These are phyloP conservation scores for Pangasius djambal DNA, from an alignment of 2,797 vertebrate genomes.

Conservation along the genomic window DNA sequence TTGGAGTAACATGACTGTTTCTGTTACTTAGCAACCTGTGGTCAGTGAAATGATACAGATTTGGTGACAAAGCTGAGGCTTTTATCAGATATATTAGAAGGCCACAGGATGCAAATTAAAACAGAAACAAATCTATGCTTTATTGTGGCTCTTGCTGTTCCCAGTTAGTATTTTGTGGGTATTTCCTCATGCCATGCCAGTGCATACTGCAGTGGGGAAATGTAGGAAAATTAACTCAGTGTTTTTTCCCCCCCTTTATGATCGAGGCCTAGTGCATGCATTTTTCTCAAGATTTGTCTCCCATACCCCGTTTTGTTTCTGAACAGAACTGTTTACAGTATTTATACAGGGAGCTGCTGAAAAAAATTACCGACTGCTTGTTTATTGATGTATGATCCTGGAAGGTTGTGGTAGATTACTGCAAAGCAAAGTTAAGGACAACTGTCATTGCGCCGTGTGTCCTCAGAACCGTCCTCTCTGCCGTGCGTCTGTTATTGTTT, in stretches of 20 bases:
- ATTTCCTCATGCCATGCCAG: background rate
- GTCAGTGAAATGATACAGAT: background rate
- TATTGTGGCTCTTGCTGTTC: background rate
- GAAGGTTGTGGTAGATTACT: background rate
- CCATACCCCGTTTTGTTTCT: background rate
- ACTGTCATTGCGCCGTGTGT: background rate
- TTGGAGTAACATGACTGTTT: background rate
- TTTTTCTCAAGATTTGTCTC: background rate
- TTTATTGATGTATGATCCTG: background rate
- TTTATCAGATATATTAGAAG: background rate
- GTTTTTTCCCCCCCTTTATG: no score
- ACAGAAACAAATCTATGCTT: background rate
- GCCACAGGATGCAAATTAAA: background rate
- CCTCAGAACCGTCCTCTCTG: constrained; percentile 7
- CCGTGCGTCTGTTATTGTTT: constrained; percentile 31
- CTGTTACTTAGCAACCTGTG: constrained; percentile 24
- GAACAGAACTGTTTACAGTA: background rate
- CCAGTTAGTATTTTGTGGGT: background rate
- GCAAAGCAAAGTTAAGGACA: background rate
- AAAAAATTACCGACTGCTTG: background rate
- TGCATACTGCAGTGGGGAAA: background rate
- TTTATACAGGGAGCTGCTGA: background rate
- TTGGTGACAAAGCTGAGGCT: constrained; percentile 2
- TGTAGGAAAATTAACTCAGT: background rate
- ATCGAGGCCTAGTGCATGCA: background rate